phyloP scores from a whole-genome alignment of 2,797 vertebrate species.

The Gallinago solitaria region DNA sequence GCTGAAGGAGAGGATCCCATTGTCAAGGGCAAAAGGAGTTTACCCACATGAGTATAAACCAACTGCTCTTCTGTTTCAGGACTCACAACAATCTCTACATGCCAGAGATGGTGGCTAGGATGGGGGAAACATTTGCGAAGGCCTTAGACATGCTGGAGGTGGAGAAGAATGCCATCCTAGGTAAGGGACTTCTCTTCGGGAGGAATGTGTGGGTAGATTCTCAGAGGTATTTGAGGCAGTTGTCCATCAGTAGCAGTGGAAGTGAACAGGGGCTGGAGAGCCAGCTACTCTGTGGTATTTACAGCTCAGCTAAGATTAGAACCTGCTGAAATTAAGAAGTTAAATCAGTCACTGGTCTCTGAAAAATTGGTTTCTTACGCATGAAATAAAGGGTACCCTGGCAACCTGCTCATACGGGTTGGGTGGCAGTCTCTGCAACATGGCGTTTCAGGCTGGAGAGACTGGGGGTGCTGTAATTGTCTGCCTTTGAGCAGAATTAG shows the following conservation, averaged over 20 bases:
- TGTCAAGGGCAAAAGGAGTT: background rate
- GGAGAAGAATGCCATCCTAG: slow-evolving; percentile 91
- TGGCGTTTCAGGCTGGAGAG: background rate
- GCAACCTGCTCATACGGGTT: background rate
- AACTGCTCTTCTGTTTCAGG: slow-evolving; percentile 78
- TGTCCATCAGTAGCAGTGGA: background rate
- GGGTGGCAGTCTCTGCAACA: background rate
- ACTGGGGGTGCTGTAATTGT: background rate
- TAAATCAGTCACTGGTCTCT: background rate
- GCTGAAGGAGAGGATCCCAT: slow-evolving; percentile 68
- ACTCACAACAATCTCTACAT: slow-evolving; percentile 91
- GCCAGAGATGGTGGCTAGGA: slow-evolving; percentile 88
- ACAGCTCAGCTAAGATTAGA: background rate
- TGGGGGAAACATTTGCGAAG: slow-evolving; percentile 87
- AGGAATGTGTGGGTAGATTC: background rate
- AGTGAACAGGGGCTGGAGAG: background rate
- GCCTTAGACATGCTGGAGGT: slow-evolving; percentile 90
- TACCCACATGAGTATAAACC: slow-evolving; percentile 3
- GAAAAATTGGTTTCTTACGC: background rate
- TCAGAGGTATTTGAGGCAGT: background rate
- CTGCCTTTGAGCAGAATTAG: background rate
- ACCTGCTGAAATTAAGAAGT: background rate
- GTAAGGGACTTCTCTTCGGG: slow-evolving; percentile 71
- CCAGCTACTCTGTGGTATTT: background rate
- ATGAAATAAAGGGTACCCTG: background rate